Evolutionary conservation across 2,797 vertebrate genomes (phyloP).

Genomic region (Nyctalus aviator): DNA sequence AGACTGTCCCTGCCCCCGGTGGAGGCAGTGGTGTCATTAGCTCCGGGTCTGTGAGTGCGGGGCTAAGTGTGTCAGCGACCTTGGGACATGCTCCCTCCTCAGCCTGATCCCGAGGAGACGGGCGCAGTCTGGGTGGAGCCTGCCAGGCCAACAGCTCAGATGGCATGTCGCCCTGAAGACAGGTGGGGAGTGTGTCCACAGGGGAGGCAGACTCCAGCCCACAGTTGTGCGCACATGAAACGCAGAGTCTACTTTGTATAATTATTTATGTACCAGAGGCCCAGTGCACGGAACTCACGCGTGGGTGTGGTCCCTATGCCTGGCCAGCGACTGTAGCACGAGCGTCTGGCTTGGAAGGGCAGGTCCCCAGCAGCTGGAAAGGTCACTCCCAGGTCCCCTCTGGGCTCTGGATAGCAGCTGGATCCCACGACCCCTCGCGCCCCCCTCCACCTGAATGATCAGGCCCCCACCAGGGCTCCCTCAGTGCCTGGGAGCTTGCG

Average conservation of each 20-base stretch:
- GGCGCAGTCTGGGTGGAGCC: too few relatives aligned
- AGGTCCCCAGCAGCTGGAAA: too few relatives aligned
- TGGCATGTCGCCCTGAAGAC: neutral
- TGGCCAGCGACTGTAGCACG: too few relatives aligned
- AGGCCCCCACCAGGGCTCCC: too few relatives aligned
- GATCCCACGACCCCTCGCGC: accelerated
- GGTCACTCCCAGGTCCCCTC: too few relatives aligned
- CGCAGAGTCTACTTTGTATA: neutral
- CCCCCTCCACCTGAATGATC: too few relatives aligned
- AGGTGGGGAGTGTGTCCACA: neutral
- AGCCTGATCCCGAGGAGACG: neutral
- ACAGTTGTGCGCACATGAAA: neutral
- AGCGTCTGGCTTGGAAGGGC: too few relatives aligned
- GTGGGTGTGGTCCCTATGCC: too few relatives aligned
- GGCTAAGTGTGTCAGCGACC: neutral
- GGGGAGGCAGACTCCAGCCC: neutral
- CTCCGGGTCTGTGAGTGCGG: neutral
- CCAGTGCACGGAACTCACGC: too few relatives aligned
- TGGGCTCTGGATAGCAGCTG: too few relatives aligned
- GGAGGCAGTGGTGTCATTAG: neutral
- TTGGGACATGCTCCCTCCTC: neutral
- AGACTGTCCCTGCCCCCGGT: neutral
- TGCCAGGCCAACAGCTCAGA: neutral
- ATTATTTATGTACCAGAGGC: too few relatives aligned
- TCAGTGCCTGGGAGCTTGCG: too few relatives aligned